phyloP scores from a whole-genome alignment of 2,113 vertebrate genomes.

The Montifringilla adamsi region DNA sequence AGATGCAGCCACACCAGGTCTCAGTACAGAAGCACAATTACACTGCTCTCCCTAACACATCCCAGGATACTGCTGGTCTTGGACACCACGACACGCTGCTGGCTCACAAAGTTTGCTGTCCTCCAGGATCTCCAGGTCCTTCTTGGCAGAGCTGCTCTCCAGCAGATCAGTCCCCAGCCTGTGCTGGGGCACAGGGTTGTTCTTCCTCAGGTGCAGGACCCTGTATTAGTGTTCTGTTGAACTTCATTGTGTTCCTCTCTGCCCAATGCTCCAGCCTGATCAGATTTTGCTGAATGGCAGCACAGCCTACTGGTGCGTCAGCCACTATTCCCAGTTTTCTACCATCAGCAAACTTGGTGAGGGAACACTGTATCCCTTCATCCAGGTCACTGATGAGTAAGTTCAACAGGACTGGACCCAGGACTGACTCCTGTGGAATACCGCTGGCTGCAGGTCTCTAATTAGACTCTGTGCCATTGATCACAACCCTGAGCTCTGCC shows the following conservation, averaged over 20 bases:
- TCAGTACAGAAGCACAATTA: background rate
- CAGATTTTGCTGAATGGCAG: background rate
- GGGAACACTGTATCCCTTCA: background rate
- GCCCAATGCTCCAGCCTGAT: background rate
- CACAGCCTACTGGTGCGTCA: background rate
- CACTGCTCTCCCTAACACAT: background rate
- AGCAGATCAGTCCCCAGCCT: background rate
- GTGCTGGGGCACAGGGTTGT: fast-evolving
- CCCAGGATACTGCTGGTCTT: fast-evolving
- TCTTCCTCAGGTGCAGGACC: background rate
- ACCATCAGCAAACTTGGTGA: background rate
- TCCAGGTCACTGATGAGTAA: background rate
- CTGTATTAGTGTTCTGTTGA: background rate
- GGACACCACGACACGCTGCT: background rate
- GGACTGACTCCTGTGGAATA: background rate
- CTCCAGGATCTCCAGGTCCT: background rate
- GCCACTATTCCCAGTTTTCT: background rate
- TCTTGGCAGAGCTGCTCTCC: background rate
- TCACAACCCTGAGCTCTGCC: background rate
- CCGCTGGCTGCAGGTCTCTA: fast-evolving
- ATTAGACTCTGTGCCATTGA: background rate
- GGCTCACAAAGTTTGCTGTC: fast-evolving
- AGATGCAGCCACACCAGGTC: background rate
- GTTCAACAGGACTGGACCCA: background rate
- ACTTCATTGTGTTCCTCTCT: background rate